Evolutionary conservation across 2,113 vertebrate species (phyloP).

Genomic region (Miniopterus natalensis): DNA sequence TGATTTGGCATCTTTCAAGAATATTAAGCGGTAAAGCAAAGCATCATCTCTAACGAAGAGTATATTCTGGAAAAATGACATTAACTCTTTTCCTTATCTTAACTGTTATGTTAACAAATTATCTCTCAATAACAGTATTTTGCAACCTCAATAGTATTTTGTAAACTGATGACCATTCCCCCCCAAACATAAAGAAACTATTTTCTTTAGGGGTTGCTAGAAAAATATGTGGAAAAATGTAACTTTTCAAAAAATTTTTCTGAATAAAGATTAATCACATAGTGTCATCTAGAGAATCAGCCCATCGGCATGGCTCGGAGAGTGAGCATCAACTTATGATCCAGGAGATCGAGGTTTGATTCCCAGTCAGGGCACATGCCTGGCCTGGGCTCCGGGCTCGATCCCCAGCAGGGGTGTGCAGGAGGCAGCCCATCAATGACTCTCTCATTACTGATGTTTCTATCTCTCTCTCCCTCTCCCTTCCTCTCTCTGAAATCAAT

Average conservation of each 20-base stretch:
- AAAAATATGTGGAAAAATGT: background rate
- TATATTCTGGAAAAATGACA: background rate
- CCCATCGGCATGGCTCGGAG: too few relatives aligned
- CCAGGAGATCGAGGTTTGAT: too few relatives aligned
- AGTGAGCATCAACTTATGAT: too few relatives aligned
- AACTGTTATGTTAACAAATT: fast-evolving
- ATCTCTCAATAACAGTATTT: fast-evolving
- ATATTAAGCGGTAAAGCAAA: background rate
- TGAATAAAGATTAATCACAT: background rate
- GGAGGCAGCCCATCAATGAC: too few relatives aligned
- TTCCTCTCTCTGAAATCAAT: too few relatives aligned
- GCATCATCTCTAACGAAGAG: background rate
- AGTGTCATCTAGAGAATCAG: background rate
- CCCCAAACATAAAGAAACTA: background rate
- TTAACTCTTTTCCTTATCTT: background rate
- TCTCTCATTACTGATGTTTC: too few relatives aligned
- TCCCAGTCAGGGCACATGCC: too few relatives aligned
- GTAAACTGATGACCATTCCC: fast-evolving
- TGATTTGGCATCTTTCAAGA: background rate
- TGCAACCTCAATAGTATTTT: background rate
- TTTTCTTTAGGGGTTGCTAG: background rate
- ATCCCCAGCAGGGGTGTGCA: too few relatives aligned
- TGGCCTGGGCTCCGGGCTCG: too few relatives aligned
- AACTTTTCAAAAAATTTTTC: background rate
- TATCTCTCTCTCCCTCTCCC: too few relatives aligned